phyloP scores from a whole-genome alignment of 2,797 vertebrate species.

The Phataginus tetradactyla region DNA sequence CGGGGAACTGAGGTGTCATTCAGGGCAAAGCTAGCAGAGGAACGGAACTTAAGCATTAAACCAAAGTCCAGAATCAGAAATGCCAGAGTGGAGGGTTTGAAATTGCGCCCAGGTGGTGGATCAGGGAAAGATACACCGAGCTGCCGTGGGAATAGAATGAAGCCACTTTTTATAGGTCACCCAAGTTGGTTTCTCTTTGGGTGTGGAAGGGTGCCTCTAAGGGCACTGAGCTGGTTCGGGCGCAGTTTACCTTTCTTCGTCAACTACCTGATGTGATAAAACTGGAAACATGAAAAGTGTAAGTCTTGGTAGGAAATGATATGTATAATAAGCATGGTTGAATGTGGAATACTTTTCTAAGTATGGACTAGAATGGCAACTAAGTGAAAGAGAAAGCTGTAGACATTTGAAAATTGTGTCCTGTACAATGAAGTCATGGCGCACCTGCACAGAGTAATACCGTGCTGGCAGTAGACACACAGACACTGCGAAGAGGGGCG shows the following conservation, averaged over 20 bases:
- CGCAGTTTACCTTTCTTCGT: neutral
- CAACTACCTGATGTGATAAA: neutral
- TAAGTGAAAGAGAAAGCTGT: neutral
- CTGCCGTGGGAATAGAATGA: neutral
- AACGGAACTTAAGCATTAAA: neutral
- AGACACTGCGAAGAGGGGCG: too few species aligned
- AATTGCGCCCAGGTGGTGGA: neutral
- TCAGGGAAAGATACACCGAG: neutral
- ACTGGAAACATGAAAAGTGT: neutral
- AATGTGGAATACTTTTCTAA: neutral
- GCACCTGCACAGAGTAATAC: neutral
- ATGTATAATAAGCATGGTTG: neutral
- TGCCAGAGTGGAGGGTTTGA: neutral
- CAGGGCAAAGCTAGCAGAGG: neutral
- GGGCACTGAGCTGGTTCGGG: neutral
- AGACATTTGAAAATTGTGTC: neutral
- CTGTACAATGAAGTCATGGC: neutral
- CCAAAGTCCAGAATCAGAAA: neutral
- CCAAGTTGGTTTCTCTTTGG: neutral
- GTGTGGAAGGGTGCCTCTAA: neutral
- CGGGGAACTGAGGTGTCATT: neutral
- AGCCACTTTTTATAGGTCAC: neutral
- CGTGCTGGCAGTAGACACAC: neutral
- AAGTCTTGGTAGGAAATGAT: neutral
- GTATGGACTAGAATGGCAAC: neutral